phyloP scores from a whole-genome alignment of 2,797 vertebrate species.

The Oreochromis mossambicus region DNA sequence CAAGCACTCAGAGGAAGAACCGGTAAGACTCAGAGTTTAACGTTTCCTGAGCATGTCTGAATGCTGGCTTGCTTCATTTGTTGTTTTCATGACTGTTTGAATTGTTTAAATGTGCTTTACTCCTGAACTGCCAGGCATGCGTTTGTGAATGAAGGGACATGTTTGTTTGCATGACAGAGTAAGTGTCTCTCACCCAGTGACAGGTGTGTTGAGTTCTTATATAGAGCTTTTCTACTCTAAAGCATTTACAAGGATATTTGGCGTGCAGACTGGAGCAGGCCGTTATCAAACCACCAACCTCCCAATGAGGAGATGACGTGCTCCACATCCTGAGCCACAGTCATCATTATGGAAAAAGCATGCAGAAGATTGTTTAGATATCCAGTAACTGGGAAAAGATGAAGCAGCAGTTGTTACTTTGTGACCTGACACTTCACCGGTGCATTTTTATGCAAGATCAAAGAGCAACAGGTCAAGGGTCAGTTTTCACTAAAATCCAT shows the following conservation, averaged over 20 bases:
- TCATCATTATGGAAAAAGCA: not conserved
- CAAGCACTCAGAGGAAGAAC: constrained; percentile 95
- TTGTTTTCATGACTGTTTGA: not conserved
- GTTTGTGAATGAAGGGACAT: not conserved
- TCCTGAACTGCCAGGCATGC: not conserved
- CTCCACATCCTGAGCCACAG: not conserved
- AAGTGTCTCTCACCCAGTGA: not conserved
- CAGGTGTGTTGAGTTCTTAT: not conserved
- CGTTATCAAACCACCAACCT: not conserved
- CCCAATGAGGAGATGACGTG: not conserved
- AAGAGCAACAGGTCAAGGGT: not conserved
- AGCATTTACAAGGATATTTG: not conserved
- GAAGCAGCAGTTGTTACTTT: not conserved
- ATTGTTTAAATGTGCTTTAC: not conserved
- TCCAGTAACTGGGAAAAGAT: not conserved
- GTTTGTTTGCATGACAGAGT: not conserved
- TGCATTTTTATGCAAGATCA: not conserved
- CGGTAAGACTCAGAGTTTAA: constrained; percentile 83
- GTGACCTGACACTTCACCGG: not conserved
- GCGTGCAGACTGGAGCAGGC: not conserved
- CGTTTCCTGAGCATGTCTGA: constrained; percentile 34
- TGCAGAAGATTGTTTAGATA: not conserved
- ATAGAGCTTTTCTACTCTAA: not conserved
- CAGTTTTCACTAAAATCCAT: not conserved
- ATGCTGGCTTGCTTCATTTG: not conserved